Evolutionary conservation across 2,113 vertebrate genomes (phyloP), one percentile per base, ranked within the genome.

Genomic region (Lethenteron reissneri): DNA sequence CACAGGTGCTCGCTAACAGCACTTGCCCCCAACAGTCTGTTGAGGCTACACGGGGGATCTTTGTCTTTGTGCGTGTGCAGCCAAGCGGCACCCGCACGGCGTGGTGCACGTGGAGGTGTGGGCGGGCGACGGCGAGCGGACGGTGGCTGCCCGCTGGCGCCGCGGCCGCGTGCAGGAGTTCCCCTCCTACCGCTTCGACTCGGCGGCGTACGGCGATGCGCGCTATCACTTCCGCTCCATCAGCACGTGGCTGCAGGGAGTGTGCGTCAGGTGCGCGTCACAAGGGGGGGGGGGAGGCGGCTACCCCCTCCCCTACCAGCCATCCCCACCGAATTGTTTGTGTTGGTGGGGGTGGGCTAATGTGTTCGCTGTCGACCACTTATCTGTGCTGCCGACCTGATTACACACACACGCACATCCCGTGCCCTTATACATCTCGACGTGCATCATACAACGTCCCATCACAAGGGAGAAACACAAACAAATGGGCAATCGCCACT

Each of bases 51-150:
- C 6, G 17, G 14, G 10, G 10, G 62, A 41, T 12, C 56, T 5
- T 12, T 12, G 2, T 10, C 12, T 9, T 57, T 15, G n/a, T 69
- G 41, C 41, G 13, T 14, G 70, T 71, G 19, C 71, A 77, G 76
- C 59, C 25, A 73, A 70, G 12, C 15, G 58, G 71, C 75, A 75
- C 14, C 58, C 57, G 64, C 76, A 74, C 9, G 62, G 72, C 70
- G 74, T 74, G 2, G 72, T 77, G 71, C 75, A 75, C 2, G 75
- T 75, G 69, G 75, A 76, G 68, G 73, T 75, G 72, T 76, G 73
- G 74, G 9, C 74, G 59, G 76, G 75, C 8, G 72, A 75, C 2
- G 73, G 72, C 14, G 60, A 74, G 58, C 15, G 56, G 14, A 75
- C 74, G 9, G 70, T 77, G 1, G 76, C 73, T 5, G 75, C 75